Percentiles rank a stretch among this genome's conserved stretches.
These are phyloP conservation scores for Neodon shergylaensis DNA, from an alignment of 2,113 vertebrate species.

Conservation along the genomic window DNA sequence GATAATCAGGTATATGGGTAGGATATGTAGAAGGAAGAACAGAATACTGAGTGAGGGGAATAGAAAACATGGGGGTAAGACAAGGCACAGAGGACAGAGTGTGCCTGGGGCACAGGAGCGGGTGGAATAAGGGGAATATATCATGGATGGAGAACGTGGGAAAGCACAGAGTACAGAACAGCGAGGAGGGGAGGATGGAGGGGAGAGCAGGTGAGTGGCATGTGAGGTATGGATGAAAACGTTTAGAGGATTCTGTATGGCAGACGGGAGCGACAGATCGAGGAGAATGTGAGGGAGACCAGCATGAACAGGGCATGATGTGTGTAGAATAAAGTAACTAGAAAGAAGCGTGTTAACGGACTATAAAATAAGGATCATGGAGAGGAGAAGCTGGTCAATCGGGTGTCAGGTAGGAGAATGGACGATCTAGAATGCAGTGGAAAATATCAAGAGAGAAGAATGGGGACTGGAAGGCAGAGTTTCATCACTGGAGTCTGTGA, in stretches of 20 bases:
- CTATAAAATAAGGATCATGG: background rate
- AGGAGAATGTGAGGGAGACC: background rate
- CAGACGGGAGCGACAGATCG: too few relatives aligned
- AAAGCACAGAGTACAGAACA: background rate
- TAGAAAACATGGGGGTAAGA: background rate
- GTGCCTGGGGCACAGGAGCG: background rate
- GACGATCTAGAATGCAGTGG: background rate
- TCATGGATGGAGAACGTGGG: background rate
- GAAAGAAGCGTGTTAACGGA: background rate
- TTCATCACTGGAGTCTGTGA: background rate
- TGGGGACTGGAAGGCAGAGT: background rate
- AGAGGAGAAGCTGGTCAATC: background rate
- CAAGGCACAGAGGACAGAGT: background rate
- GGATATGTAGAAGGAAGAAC: background rate
- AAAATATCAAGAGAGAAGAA: background rate
- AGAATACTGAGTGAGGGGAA: background rate
- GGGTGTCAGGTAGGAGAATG: background rate
- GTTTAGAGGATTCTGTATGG: background rate
- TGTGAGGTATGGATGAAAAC: background rate
- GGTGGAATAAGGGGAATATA: too few relatives aligned
- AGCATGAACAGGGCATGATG: background rate
- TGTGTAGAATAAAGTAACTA: background rate
- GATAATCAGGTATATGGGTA: background rate
- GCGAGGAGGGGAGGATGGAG: too few relatives aligned
- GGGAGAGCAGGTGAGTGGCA: too few relatives aligned